Evolutionary conservation across 1,140 invertebrate genomes (phyloP), one percentile per base, ranked within the genome.

Genomic region (Ceratosolen fusciceps): DNA sequence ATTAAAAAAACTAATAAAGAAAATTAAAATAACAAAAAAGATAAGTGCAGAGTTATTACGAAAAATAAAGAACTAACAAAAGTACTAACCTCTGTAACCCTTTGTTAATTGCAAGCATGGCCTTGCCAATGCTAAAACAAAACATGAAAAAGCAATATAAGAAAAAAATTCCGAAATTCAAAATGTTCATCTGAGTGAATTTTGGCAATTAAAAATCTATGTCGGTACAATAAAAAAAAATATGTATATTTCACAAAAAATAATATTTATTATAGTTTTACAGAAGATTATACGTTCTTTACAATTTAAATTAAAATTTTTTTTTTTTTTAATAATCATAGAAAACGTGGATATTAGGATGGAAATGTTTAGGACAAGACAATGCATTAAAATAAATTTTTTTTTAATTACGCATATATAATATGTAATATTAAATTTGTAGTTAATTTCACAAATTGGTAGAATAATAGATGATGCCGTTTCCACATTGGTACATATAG

Each of bases 101-200:
- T 93, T 96, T 96, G 93, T 95, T 96, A 93, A 96, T 95, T 91
- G 95, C 94, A 92, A 96, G 93, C 91, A 96, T 93, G 88, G 95
- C 94, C 93, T 95, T 96, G 91, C 92, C 93, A 92, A 92, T 92
- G 92, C 92, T 93, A 93, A 93, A 93, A 92, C 91, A 93, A 93
- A 91, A 91, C 89, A 91, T 87, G 83, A 86, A 83, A 79, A 81
- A 83, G 83, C 70, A 83, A 83, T 71, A 29, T 60, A 71, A 78
- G 77, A 77, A 80, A 74, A 37, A 80, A 80, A 24, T 74, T 79
- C 68, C 80, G 54, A 58, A 34, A 56, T 68, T 49, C 34, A 65
- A 79, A 79, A 52, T 26, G 0, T 62, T 72, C 29, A 19, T 58
- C 54, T 34, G 39, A 71, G 29, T 56, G 26, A 43, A 60, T 29